Percentiles rank a stretch among this genome's conserved stretches.
These are phyloP conservation scores for Galeruca laticollis DNA, from an alignment of 2,888 invertebrate genomes.

Conservation along the genomic window DNA sequence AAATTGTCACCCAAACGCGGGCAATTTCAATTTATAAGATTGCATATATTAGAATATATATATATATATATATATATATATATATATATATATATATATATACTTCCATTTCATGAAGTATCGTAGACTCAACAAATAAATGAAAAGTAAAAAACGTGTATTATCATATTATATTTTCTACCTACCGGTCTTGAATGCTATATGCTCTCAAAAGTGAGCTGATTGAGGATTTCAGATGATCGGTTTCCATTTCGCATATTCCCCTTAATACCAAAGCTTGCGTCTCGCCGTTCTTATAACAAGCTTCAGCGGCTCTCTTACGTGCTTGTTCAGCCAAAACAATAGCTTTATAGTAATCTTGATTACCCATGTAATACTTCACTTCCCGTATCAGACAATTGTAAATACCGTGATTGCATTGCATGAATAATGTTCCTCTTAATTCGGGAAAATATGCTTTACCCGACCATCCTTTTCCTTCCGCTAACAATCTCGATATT, in stretches of 20 bases:
- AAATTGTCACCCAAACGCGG: too few species aligned
- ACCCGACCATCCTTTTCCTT: slow-evolving; percentile 63
- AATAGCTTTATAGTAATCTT: slow-evolving; percentile 67
- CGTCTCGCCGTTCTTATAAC: slow-evolving; percentile 66
- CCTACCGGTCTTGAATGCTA: slow-evolving; percentile 61
- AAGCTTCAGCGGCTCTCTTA: slow-evolving; percentile 69
- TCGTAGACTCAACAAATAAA: too few species aligned
- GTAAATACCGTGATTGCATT: slow-evolving; percentile 67
- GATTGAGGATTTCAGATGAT: slow-evolving; percentile 68
- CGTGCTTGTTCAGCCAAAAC: slow-evolving; percentile 69
- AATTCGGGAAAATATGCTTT: slow-evolving; percentile 51
- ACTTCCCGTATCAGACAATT: slow-evolving; percentile 65
- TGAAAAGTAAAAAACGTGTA: too few species aligned
- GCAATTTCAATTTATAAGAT: too few species aligned
- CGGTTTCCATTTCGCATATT: slow-evolving; percentile 68
- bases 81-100: too few species aligned
- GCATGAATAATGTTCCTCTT: slow-evolving; percentile 65
- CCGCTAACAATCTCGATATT: slow-evolving; percentile 52
- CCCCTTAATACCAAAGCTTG: slow-evolving; percentile 69
- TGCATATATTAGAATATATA: too few species aligned
- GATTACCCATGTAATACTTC: slow-evolving; percentile 57
- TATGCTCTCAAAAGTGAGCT: slow-evolving; percentile 69
- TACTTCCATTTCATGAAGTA: too few species aligned
- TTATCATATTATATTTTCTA: neutral
- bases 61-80: too few species aligned